Conservation (phyloP, 2,113 vertebrate genomes). For the Ageneiosus marmoratus region DNA sequence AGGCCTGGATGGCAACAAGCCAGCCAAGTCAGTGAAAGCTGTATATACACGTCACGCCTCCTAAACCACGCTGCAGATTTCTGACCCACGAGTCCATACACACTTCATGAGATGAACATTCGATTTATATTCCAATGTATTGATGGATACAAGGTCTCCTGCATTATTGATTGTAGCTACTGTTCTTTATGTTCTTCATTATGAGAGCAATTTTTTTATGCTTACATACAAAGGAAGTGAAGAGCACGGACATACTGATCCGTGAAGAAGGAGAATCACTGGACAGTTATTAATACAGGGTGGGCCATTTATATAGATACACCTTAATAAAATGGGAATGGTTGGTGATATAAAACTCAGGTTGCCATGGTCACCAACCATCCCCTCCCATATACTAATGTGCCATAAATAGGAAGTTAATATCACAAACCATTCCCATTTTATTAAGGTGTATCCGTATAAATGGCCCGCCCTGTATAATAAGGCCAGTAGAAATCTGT, state of each 20-base stretch:
- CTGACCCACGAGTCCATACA: neutral
- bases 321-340: no score
- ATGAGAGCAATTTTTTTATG: conserved; percentile 1
- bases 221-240: neutral
- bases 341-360: no score
- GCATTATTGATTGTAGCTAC: conserved; percentile 10
- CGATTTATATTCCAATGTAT: conserved; percentile 26
- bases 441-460: no score
- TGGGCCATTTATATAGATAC: no score
- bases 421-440: no score
- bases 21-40: conserved; percentile 60
- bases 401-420: no score
- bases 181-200: conserved; percentile 7
- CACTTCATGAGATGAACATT: neutral
- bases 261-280: neutral
- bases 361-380: no score
- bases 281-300: neutral
- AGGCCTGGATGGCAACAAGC: conserved; percentile 66
- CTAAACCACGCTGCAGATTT: conserved; percentile 3
- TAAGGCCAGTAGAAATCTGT: neutral
- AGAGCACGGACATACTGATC: neutral
- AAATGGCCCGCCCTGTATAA: no score
- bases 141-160: neutral
- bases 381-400: no score
- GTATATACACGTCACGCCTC: neutral